phyloP scores from a whole-genome alignment of 2,888 invertebrate species.

The Meiosimyza decipiens region DNA sequence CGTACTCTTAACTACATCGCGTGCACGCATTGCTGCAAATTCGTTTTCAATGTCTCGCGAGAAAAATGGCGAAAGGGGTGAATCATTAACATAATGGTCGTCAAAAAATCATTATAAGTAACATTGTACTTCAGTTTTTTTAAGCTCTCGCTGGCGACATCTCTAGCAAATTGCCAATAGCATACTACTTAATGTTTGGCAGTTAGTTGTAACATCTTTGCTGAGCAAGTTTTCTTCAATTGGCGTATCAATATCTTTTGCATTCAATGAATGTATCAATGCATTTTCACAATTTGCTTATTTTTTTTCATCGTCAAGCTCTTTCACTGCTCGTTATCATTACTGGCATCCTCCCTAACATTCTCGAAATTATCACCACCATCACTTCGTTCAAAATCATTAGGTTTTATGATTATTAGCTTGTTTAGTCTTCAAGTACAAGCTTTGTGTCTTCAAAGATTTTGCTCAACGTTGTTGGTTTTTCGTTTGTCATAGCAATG shows the following conservation, averaged over 20 bases:
- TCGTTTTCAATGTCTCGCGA: constrained; percentile 19
- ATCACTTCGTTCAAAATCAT: constrained; percentile 52
- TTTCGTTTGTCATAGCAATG: constrained; percentile 47
- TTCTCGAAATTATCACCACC: constrained; percentile 4
- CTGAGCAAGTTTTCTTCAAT: not conserved
- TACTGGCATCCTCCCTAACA: constrained; percentile 34
- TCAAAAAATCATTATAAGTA: constrained; percentile 47
- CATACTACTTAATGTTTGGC: not conserved
- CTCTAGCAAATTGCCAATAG: not conserved
- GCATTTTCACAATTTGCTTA: not conserved
- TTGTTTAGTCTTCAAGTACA: constrained; percentile 52
- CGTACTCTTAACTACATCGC: not conserved
- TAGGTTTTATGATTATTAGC: constrained; percentile 65
- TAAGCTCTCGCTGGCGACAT: not conserved
- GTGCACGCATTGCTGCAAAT: constrained; percentile 12
- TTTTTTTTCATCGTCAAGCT: not conserved
- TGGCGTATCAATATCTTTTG: not conserved
- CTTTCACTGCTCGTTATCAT: constrained; percentile 31
- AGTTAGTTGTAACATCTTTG: constrained; percentile 31
- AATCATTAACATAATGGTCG: constrained; percentile 45
- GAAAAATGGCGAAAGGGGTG: not conserved
- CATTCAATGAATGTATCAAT: constrained; percentile 45
- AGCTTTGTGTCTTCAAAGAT: constrained; percentile 46
- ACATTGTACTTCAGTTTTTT: constrained; percentile 45
- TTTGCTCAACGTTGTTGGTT: constrained; percentile 16